phyloP scores from a whole-genome alignment of 2,888 invertebrate genomes.

The Pseudanteris insignis region DNA sequence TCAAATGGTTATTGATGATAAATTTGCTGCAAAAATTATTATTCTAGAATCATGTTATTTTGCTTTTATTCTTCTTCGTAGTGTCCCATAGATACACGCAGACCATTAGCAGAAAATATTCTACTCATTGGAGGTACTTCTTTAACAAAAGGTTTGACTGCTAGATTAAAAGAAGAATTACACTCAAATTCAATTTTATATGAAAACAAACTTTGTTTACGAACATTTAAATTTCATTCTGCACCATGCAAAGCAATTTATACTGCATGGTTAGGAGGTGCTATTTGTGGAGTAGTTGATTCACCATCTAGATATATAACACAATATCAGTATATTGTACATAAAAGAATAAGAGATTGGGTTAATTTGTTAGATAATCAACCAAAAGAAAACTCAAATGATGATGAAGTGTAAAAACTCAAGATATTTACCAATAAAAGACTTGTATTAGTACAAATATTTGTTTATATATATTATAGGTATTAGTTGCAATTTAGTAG shows the following conservation, averaged over 20 bases:
- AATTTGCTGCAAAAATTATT: no score
- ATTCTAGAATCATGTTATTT: no score
- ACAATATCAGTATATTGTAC: slow-evolving; percentile 78
- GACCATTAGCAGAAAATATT: slow-evolving; percentile 81
- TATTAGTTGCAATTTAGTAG: no score
- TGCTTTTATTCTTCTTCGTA: slow-evolving; percentile 56
- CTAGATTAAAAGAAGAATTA: slow-evolving; percentile 83
- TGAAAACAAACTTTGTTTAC: slow-evolving; percentile 71
- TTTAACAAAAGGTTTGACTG: slow-evolving; percentile 83
- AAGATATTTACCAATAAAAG: no score
- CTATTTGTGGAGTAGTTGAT: slow-evolving; percentile 80
- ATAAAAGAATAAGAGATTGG: slow-evolving; percentile 84
- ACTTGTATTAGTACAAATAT: no score
- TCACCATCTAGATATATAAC: slow-evolving; percentile 76
- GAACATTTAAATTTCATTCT: slow-evolving; percentile 81
- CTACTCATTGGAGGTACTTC: slow-evolving; percentile 88
- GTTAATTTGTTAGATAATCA: slow-evolving; percentile 72
- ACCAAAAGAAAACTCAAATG: slow-evolving; percentile 10
- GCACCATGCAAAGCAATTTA: slow-evolving; percentile 84
- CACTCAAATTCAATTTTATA: slow-evolving; percentile 72
- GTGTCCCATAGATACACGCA: slow-evolving; percentile 86
- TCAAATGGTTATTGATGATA: no score
- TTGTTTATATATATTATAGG: no score
- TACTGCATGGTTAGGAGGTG: slow-evolving; percentile 87
- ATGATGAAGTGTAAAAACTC: no score